phyloP scores from a whole-genome alignment of 2,113 vertebrate genomes.

The Myotis brandtii region DNA sequence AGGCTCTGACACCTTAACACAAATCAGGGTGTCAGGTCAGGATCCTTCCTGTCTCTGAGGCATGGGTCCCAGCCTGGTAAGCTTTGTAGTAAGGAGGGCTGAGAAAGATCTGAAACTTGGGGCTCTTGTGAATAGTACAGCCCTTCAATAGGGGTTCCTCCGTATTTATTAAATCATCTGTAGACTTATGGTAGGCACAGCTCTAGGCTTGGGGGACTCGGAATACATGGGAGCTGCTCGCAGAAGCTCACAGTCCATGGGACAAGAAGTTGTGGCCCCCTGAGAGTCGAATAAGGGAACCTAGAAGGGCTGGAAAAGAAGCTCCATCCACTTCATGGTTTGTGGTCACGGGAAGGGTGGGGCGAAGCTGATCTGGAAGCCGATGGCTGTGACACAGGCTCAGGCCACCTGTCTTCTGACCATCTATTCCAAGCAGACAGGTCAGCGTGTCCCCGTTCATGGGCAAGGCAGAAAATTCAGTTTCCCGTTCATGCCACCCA shows the following conservation, averaged over 20 bases:
- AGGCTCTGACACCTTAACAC: not conserved
- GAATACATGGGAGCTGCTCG: not conserved
- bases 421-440: not conserved
- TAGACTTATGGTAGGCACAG: not conserved
- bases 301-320: not conserved
- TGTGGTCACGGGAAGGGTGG: too few species aligned
- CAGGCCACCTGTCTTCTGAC: not conserved
- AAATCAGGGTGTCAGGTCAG: too few species aligned
- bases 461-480: not conserved
- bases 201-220: not conserved
- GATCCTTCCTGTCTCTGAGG: not conserved
- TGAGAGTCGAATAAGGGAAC: not conserved
- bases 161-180: not conserved
- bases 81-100: not conserved
- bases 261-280: not conserved
- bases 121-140: not conserved
- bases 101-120: not conserved
- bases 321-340: not conserved
- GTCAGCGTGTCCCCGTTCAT: not conserved
- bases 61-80: not conserved
- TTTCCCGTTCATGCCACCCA: not conserved
- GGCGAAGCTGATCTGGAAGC: not conserved
- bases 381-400: rapidly evolving
- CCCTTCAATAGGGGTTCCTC: not conserved
- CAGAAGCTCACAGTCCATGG: not conserved